phyloP scores from a whole-genome alignment of 2,113 vertebrate genomes.

The Rhipidura dahli region DNA sequence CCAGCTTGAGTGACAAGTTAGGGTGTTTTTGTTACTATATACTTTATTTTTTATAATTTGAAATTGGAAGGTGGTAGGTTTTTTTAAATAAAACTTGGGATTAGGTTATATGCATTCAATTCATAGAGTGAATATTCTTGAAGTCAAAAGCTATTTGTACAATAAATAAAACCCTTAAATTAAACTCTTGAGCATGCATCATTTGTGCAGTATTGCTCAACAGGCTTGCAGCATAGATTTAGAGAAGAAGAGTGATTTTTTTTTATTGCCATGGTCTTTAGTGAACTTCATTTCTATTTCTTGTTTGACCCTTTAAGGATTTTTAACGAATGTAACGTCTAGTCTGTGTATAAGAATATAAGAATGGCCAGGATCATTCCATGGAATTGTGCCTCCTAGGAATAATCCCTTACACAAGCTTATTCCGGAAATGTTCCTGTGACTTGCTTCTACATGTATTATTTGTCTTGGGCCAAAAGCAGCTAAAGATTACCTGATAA shows the following conservation, averaged over 20 bases:
- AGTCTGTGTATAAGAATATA: not conserved
- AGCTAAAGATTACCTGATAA: not conserved
- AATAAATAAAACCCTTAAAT: not conserved
- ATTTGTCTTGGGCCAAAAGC: not conserved
- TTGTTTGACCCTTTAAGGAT: not conserved
- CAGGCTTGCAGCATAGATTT: not conserved
- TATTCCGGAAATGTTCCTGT: not conserved
- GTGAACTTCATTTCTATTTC: not conserved
- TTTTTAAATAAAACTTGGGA: not conserved
- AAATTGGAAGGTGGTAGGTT: not conserved
- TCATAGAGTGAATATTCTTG: not conserved
- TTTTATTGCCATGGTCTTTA: not conserved
- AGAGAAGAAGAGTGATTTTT: not conserved
- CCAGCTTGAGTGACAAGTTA: not conserved
- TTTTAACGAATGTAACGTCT: not conserved
- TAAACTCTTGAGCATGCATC: not conserved
- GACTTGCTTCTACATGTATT: not conserved
- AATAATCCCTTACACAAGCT: not conserved
- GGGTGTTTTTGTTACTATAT: not conserved
- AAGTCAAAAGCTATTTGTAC: not conserved
- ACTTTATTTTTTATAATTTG: not conserved
- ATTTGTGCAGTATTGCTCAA: not conserved
- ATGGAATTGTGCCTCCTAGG: not conserved
- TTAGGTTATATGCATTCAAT: not conserved
- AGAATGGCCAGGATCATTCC: not conserved